Evolutionary conservation across 2,888 invertebrate genomes (phyloP).

Genomic region (Eupithecia dodoneata): DNA sequence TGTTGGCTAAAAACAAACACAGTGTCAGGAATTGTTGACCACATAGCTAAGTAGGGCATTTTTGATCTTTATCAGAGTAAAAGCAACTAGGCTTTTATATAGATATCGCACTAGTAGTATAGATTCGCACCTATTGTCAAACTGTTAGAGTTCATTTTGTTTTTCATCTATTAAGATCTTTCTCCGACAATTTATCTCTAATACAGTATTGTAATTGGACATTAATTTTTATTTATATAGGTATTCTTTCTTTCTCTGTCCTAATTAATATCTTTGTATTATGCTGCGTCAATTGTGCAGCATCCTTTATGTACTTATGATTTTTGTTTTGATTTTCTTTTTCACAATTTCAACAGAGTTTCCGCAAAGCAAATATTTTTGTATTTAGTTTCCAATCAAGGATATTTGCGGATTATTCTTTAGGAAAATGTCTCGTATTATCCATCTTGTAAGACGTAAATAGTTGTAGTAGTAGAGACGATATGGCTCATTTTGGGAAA

Average conservation of each 20-base stretch:
- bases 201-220: too few relatives aligned
- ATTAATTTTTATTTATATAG: not conserved
- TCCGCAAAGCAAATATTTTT: not conserved
- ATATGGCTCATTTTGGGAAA: slow-evolving; percentile 62
- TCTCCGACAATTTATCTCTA: not conserved
- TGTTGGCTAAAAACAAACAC: slow-evolving; percentile 16
- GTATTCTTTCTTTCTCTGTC: not conserved
- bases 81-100: not conserved
- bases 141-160: not conserved
- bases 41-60: slow-evolving; percentile 12
- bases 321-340: not conserved
- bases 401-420: not conserved
- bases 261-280: too few relatives aligned
- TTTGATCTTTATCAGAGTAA: not conserved
- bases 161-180: not conserved
- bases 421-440: not conserved
- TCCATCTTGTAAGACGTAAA: slow-evolving; percentile 32
- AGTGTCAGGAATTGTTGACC: slow-evolving; percentile 30
- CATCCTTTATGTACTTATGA: too few relatives aligned
- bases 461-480: slow-evolving; percentile 46
- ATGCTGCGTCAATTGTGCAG: too few relatives aligned
- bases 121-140: not conserved
- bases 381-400: not conserved
- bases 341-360: not conserved
- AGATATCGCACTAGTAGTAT: not conserved